Conservation (phyloP, 2,113 vertebrate species). For the Camarhynchus parvulus region DNA sequence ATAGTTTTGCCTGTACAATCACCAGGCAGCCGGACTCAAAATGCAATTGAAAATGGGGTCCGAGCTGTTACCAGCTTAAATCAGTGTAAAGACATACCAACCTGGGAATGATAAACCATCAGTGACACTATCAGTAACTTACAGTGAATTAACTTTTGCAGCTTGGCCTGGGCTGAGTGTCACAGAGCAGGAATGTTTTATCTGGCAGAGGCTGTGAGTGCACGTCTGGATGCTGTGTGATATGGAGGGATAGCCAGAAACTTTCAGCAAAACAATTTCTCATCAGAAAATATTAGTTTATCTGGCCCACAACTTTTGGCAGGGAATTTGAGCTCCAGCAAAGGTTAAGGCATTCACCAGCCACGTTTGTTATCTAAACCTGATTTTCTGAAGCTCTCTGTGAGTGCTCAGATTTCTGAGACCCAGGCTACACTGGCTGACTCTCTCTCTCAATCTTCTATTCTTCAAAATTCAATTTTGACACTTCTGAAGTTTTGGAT, state of each 20-base stretch:
- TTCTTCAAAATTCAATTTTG: conserved; percentile 4
- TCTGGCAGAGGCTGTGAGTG: not conserved
- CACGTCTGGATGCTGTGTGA: not conserved
- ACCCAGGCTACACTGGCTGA: not conserved
- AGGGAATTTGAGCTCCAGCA: not conserved
- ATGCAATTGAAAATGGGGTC: not conserved
- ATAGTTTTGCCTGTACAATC: not conserved
- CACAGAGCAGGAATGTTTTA: not conserved
- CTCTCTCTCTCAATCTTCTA: not conserved
- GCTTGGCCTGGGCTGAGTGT: not conserved
- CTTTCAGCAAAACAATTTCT: not conserved
- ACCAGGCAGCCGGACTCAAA: not conserved
- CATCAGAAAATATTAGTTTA: not conserved
- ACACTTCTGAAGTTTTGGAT: not conserved
- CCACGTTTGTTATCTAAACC: not conserved
- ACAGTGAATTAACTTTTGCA: not conserved
- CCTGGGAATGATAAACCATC: not conserved
- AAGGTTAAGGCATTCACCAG: not conserved
- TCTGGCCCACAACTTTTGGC: not conserved
- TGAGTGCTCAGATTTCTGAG: not conserved
- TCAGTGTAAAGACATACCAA: not conserved
- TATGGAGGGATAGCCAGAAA: not conserved
- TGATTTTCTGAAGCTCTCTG: not conserved
- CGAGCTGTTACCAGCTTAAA: not conserved
- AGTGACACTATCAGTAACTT: not conserved